These are phyloP conservation scores for Seriola dumerili DNA, from an alignment of 2,113 vertebrate genomes.

Conservation along the genomic window DNA sequence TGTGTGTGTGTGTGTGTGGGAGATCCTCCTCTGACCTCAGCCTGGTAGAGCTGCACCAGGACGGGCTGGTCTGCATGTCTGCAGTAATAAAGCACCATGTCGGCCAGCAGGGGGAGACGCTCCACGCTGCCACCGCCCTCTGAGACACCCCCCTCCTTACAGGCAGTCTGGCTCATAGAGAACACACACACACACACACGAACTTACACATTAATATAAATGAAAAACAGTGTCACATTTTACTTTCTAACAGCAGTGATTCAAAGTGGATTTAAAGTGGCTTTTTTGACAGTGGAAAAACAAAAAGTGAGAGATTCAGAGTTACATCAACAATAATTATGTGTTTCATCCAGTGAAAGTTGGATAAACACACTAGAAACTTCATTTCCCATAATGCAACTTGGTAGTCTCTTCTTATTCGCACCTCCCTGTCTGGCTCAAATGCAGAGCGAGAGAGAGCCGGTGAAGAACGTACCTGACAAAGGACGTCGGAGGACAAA, in stretches of 20 bases:
- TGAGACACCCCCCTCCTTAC: constrained; percentile 78
- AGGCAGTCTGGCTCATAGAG: constrained; percentile 67
- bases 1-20: background rate
- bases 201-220: background rate
- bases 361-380: background rate
- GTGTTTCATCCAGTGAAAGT: background rate
- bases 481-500: constrained; percentile 89
- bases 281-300: background rate
- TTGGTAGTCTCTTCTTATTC: background rate
- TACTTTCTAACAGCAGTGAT: background rate
- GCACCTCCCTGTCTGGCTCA: background rate
- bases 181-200: fast-evolving
- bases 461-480: constrained; percentile 84
- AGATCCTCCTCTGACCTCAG: constrained; percentile 85
- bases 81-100: constrained; percentile 96
- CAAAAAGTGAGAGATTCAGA: background rate
- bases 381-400: background rate
- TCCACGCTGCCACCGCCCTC: constrained; percentile 52
- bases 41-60: constrained; percentile 94
- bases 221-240: background rate
- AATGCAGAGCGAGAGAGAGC: too few relatives aligned
- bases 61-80: constrained; percentile 89
- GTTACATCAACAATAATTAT: background rate
- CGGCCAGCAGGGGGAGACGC: constrained; percentile 90
- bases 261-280: background rate